Evolutionary conservation across 2,113 vertebrate species (phyloP).

Genomic region (Jaculus jaculus): DNA sequence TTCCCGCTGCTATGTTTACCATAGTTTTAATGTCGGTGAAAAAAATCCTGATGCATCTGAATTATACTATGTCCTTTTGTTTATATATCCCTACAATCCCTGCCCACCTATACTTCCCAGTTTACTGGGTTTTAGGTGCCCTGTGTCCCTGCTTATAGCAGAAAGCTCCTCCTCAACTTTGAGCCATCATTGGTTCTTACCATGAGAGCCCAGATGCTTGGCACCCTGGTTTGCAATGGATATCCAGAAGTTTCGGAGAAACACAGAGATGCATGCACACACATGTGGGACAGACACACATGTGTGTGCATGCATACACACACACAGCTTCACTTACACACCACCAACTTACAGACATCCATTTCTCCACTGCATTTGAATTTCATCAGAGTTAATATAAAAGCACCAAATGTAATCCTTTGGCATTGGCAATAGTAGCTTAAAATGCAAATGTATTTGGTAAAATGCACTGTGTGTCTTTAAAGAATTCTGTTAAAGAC

Average conservation of each 20-base stretch:
- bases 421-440: background rate
- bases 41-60: conserved; percentile 87
- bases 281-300: background rate
- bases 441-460: conserved; percentile 51
- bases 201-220: conserved; percentile 21
- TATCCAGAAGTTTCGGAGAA: conserved; percentile 40
- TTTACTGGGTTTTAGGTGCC: conserved; percentile 81
- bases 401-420: conserved; percentile 73
- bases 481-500: conserved; percentile 74
- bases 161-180: conserved; percentile 70
- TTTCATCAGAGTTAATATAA: conserved; percentile 47
- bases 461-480: conserved; percentile 70
- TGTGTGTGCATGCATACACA: background rate
- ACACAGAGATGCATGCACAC: background rate
- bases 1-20: conserved; percentile 89
- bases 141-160: conserved; percentile 77
- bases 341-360: background rate
- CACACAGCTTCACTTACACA: background rate
- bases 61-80: conserved; percentile 87
- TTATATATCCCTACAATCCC: conserved; percentile 81
- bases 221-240: background rate
- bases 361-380: conserved; percentile 38
- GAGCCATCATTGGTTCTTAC: conserved; percentile 27
- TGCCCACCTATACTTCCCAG: background rate
- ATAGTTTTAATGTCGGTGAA: conserved; percentile 90